A percentile compares a stretch with the other conserved stretches of the same genome.
Evolutionary conservation across 1,140 invertebrate genomes (phyloP).

Genomic region (Drosophila lowei): DNA sequence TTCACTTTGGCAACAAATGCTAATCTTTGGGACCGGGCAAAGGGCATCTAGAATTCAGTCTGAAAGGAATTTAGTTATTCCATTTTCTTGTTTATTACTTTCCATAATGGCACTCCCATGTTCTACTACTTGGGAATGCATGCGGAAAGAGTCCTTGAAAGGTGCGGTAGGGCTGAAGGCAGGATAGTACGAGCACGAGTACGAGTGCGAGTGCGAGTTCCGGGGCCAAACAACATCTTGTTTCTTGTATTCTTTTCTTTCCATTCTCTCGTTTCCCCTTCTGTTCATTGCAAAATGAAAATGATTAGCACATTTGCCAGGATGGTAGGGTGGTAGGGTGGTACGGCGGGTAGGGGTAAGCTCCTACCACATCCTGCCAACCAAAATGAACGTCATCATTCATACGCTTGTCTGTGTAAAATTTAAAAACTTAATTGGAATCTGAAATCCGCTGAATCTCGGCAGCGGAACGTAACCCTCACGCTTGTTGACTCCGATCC

Average conservation of each 20-base stretch:
- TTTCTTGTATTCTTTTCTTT: constrained; percentile 20
- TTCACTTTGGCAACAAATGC: not conserved
- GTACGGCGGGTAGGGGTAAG: not conserved
- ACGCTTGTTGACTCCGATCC: constrained; percentile 43
- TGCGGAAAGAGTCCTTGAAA: constrained; percentile 45
- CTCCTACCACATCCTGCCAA: constrained; percentile 20
- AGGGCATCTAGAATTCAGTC: constrained; percentile 35
- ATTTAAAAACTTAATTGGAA: constrained; percentile 63
- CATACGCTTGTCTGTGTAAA: constrained; percentile 40
- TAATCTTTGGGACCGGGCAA: constrained; percentile 6
- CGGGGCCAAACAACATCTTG: constrained; percentile 4
- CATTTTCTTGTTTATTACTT: constrained; percentile 54
- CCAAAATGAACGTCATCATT: constrained; percentile 35
- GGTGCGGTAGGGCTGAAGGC: not conserved
- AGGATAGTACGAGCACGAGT: too few relatives aligned
- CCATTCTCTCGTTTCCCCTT: not conserved
- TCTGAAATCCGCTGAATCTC: constrained; percentile 44
- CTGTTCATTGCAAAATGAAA: constrained; percentile 29
- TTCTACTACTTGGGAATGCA: constrained; percentile 44
- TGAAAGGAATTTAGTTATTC: constrained; percentile 29
- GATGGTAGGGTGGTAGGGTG: not conserved
- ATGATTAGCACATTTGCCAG: constrained; percentile 44
- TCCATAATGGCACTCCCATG: constrained; percentile 53
- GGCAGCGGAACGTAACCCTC: constrained; percentile 8
- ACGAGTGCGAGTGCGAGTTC: too few relatives aligned